These are phyloP conservation scores for Neolamprologus kungweensis DNA, from an alignment of 2,113 vertebrate species.

Conservation along the genomic window DNA sequence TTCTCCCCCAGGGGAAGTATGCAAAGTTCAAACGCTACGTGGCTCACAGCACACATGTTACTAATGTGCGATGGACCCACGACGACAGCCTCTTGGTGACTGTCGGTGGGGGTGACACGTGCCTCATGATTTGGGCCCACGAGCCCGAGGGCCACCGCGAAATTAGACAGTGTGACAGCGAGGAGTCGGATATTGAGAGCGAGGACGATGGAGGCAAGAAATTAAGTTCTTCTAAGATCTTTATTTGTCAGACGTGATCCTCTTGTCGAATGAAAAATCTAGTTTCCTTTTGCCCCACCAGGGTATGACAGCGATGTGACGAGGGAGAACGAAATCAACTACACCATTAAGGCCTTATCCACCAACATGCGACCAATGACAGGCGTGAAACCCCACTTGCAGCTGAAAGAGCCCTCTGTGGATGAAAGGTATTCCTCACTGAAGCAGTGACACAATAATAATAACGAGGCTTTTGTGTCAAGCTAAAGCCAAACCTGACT, in stretches of 20 bases:
- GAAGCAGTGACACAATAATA: not conserved
- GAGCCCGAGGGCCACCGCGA: slow-evolving; percentile 84
- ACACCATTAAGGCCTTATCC: slow-evolving; percentile 97
- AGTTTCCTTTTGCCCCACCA: slow-evolving; percentile 34
- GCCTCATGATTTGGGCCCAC: slow-evolving; percentile 93
- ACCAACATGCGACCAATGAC: slow-evolving; percentile 91
- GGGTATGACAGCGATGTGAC: slow-evolving; percentile 98
- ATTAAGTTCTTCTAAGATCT: not conserved
- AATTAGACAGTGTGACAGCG: slow-evolving; percentile 85
- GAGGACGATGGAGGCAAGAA: slow-evolving; percentile 92
- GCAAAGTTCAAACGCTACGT: slow-evolving; percentile 94
- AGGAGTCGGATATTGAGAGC: slow-evolving; percentile 94
- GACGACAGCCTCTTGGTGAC: slow-evolving; percentile 90
- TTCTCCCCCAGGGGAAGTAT: slow-evolving; percentile 82
- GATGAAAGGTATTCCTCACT: slow-evolving; percentile 86
- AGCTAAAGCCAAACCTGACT: not conserved
- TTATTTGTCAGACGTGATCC: not conserved
- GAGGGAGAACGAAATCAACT: slow-evolving; percentile 92
- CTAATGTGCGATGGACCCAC: slow-evolving; percentile 91
- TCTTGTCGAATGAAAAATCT: not conserved
- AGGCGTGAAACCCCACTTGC: slow-evolving; percentile 92
- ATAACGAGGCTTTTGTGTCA: not conserved
- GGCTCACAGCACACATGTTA: slow-evolving; percentile 94
- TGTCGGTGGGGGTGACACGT: slow-evolving; percentile 87
- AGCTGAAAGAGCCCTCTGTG: slow-evolving; percentile 89